These are phyloP conservation scores for Oreochromis niloticus DNA, from an alignment of 2,113 vertebrate genomes.

Conservation along the genomic window DNA sequence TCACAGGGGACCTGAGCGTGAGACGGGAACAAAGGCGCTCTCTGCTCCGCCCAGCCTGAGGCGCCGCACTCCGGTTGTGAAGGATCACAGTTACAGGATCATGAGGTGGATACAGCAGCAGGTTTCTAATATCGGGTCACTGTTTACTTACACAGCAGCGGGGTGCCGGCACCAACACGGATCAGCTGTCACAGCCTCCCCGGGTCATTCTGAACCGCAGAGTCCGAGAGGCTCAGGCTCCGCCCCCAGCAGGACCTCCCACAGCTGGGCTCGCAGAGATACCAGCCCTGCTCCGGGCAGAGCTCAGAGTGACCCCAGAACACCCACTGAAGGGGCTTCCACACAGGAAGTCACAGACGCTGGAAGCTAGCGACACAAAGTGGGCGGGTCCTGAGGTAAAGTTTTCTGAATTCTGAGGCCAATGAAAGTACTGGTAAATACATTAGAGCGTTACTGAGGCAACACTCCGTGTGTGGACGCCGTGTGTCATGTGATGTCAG, in stretches of 20 bases:
- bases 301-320: accelerated
- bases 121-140: background rate
- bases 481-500: background rate
- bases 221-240: background rate
- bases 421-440: background rate
- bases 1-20: background rate
- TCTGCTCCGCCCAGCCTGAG: background rate
- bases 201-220: background rate
- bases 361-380: background rate
- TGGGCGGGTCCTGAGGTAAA: background rate
- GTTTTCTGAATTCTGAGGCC: background rate
- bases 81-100: constrained; percentile 21
- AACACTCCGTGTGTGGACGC: background rate
- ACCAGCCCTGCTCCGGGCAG: background rate
- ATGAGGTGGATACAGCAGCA: background rate
- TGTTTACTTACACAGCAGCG: background rate
- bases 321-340: too few relatives aligned
- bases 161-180: background rate
- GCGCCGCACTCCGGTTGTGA: background rate
- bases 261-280: background rate
- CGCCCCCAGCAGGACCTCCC: background rate
- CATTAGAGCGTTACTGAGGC: background rate
- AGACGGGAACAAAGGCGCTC: background rate
- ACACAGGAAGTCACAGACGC: background rate
- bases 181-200: background rate